A percentile compares a stretch with the other conserved stretches of the same genome.
Evolutionary conservation across 2,888 invertebrate species (phyloP).

Genomic region (Altica lythri): DNA sequence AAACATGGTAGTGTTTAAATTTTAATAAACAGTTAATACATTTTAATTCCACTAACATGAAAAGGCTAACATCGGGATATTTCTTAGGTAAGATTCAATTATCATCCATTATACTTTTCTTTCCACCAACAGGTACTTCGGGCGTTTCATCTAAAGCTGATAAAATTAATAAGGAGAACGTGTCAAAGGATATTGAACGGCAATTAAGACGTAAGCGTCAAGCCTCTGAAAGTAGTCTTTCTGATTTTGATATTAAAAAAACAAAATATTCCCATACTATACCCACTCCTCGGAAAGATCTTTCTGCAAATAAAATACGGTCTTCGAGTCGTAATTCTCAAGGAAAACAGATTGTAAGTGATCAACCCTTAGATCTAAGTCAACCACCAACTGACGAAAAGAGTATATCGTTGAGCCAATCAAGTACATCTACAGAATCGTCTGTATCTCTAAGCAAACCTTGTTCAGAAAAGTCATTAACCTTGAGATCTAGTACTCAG

Average conservation of each 20-base stretch:
- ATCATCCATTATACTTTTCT: no score
- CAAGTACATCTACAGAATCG: conserved; percentile 8
- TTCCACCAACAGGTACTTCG: conserved; percentile 24
- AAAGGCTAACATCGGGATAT: no score
- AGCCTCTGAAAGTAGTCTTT: conserved; percentile 48
- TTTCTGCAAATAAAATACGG: neutral
- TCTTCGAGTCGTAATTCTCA: neutral
- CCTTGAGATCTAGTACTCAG: neutral
- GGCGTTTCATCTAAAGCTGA: conserved; percentile 4
- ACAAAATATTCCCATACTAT: conserved; percentile 24
- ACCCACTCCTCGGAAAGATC: conserved; percentile 3
- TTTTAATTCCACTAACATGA: no score
- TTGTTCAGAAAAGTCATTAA: conserved; percentile 1
- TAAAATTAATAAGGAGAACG: conserved; percentile 2
- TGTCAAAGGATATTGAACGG: conserved; percentile 5
- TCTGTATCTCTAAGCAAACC: neutral
- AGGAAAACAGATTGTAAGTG: neutral
- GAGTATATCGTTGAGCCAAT: conserved; percentile 1
- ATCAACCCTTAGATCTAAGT: neutral
- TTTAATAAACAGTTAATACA: no score
- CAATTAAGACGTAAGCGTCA: conserved; percentile 38
- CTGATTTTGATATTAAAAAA: conserved; percentile 43
- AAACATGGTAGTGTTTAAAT: no score
- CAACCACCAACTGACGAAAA: neutral
- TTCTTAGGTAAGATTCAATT: neutral